Base-by-base conservation (phyloP, 2,113 vertebrate genomes). In the Sylvia atricapilla region DNA sequence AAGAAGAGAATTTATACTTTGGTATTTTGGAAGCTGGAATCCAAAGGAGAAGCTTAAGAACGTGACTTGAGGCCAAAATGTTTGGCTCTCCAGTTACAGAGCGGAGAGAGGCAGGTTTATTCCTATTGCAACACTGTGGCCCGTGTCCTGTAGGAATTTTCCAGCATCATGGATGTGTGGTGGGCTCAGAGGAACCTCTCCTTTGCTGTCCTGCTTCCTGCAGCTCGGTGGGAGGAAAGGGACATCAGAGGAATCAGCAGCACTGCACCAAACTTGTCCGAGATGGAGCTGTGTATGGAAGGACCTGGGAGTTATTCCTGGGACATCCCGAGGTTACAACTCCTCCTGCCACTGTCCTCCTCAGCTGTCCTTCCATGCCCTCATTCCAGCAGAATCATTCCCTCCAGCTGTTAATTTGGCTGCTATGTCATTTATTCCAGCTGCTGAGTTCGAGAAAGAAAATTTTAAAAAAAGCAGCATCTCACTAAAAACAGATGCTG, bases 1-100 rank as follows among this genome's bases (percentile, higher is more conserved):
- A 91, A 79, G 87, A 44, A 76, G 66, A 68, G 81, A 88, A 92
- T 96, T 94, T 93, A 70, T 95, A 60, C 93, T 95, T 93, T 30
- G 90, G 93, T 86, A 96, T 90, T 96, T 93, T 94, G 87, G 87
- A 95, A 96, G 83, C 85, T 92, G 93, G 87, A 96, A 94, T 95
- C 92, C 92, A 97, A 96, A 85, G 64, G 79, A 92, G 93, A 96
- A 96, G 94, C 76, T 94, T 81, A 94, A 86, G 94, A 89, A 93
- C 64, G 41, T 95, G 93, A 95, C 93, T 96, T 70, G 87, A 89
- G 93, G 96, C 95, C 94, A 96, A 92, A 96, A 93, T 56, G 31
- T 68, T 95, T 87, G 87, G 91, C 74, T 95, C 84, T 96, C 85
- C 55, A 56, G 68, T 86, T 90, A 84, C 68, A 88, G 39, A 91